Evolutionary conservation across 2,113 vertebrate genomes (phyloP).

Genomic region (Scomber japonicus): DNA sequence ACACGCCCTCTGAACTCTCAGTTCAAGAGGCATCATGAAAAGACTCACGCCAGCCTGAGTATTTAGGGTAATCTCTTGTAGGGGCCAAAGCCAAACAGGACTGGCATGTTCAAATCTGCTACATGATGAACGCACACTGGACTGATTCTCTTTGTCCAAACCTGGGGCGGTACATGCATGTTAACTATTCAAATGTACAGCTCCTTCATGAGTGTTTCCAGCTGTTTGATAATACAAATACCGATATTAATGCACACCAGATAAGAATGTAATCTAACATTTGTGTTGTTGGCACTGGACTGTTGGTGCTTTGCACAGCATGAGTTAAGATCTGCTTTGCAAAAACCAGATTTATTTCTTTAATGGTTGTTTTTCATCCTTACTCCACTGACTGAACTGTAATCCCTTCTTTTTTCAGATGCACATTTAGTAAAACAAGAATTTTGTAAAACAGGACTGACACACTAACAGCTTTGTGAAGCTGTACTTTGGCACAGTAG

Average conservation of each 20-base stretch:
- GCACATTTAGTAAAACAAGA: constrained; percentile 23
- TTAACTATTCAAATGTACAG: neutral
- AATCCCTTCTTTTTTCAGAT: constrained; percentile 40
- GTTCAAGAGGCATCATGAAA: constrained; percentile 50
- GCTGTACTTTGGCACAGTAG: neutral
- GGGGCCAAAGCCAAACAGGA: constrained; percentile 70
- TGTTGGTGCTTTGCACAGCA: constrained; percentile 10
- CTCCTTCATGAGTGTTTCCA: neutral
- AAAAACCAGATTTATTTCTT: constrained; percentile 30
- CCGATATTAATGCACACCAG: neutral
- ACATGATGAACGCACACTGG: constrained; percentile 25
- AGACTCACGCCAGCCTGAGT: constrained; percentile 66
- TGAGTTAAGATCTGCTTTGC: constrained; percentile 22
- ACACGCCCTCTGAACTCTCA: constrained; percentile 24
- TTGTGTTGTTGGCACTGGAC: constrained; percentile 18
- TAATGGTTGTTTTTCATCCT: constrained; percentile 18
- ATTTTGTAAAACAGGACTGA: constrained; percentile 14
- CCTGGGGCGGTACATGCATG: too few relatives aligned
- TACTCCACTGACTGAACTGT: constrained; percentile 21
- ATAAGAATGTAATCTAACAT: constrained; percentile 6
- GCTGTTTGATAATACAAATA: neutral
- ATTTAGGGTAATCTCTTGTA: constrained; percentile 81
- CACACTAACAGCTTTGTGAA: constrained; percentile 1
- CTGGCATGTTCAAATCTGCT: constrained; percentile 54
- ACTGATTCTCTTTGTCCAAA: constrained; percentile 7